A percentile compares a stretch with the other conserved stretches of the same genome.
Evolutionary conservation across 1,140 invertebrate species (phyloP).

Genomic region (Calosoma granatense): DNA sequence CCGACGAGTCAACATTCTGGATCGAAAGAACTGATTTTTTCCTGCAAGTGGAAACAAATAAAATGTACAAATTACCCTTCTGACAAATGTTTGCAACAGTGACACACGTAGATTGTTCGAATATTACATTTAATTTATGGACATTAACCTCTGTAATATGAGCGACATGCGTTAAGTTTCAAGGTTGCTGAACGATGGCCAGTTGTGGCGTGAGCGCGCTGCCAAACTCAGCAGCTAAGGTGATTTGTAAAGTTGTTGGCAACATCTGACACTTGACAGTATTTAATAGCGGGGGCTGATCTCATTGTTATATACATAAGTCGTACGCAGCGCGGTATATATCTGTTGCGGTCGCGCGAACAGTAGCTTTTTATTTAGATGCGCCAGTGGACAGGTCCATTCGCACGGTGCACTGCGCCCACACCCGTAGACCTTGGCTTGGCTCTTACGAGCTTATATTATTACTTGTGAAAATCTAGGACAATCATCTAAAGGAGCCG

Average conservation of each 20-base stretch:
- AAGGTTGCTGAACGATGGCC: slow-evolving; percentile 2
- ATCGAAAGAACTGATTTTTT: slow-evolving; percentile 68
- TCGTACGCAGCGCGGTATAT: neutral
- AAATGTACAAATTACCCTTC: no score
- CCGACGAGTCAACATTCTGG: slow-evolving; percentile 53
- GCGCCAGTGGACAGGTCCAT: neutral
- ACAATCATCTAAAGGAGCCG: no score
- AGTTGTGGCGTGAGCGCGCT: neutral
- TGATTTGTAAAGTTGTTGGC: slow-evolving; percentile 4
- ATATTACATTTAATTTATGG: slow-evolving; percentile 1
- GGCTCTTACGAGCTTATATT: no score
- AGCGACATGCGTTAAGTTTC: slow-evolving; percentile 3
- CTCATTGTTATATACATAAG: slow-evolving; percentile 4
- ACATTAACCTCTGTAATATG: slow-evolving; percentile 8
- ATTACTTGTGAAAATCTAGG: no score
- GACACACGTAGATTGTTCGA: neutral
- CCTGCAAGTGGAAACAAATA: slow-evolving; percentile 49
- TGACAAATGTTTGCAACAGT: no score
- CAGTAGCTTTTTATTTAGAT: neutral
- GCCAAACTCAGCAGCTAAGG: slow-evolving; percentile 3
- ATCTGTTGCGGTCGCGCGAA: neutral
- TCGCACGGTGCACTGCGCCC: neutral
- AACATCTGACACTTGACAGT: slow-evolving; percentile 4
- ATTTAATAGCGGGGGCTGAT: slow-evolving; percentile 8
- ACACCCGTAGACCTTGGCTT: neutral